Evolutionary conservation across 2,888 invertebrate species (phyloP).

Genomic region (Keiferia lycopersicella): DNA sequence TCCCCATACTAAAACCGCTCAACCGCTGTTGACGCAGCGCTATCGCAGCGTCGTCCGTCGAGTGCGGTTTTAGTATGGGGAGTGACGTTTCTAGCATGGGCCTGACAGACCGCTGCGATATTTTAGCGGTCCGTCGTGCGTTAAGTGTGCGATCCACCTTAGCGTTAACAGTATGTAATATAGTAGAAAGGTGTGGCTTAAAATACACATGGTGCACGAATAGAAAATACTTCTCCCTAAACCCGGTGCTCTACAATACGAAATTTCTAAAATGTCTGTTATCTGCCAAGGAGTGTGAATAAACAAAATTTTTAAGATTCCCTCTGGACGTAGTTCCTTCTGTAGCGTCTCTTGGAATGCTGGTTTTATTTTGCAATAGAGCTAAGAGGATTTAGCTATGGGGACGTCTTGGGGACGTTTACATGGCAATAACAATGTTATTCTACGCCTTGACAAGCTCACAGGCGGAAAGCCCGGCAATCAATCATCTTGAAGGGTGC

Average conservation of each 20-base stretch:
- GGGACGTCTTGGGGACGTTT: conserved; percentile 70
- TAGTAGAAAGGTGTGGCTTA: neutral
- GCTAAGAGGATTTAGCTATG: conserved; percentile 59
- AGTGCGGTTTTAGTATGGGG: no score
- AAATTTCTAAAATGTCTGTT: conserved; percentile 17
- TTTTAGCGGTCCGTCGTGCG: no score
- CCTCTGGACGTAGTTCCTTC: neutral
- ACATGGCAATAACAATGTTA: conserved; percentile 77
- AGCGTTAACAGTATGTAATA: no score
- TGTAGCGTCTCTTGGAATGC: conserved; percentile 4
- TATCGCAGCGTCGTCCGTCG: no score
- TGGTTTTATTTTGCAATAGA: conserved; percentile 15
- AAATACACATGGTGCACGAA: neutral
- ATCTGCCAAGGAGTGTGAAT: conserved; percentile 18
- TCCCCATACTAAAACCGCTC: no score
- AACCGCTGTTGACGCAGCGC: no score
- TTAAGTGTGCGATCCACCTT: no score
- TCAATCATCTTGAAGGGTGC: conserved; percentile 72
- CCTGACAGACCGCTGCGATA: no score
- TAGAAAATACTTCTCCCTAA: conserved; percentile 10
- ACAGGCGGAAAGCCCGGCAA: conserved; percentile 59
- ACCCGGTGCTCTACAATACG: conserved; percentile 8
- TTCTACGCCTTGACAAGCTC: conserved; percentile 74
- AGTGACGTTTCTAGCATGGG: no score
- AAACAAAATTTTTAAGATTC: conserved; percentile 15